A percentile compares a stretch with the other conserved stretches of the same genome.
Conservation (phyloP, 1,140 invertebrate species). For the Ruditapes philippinarum region DNA sequence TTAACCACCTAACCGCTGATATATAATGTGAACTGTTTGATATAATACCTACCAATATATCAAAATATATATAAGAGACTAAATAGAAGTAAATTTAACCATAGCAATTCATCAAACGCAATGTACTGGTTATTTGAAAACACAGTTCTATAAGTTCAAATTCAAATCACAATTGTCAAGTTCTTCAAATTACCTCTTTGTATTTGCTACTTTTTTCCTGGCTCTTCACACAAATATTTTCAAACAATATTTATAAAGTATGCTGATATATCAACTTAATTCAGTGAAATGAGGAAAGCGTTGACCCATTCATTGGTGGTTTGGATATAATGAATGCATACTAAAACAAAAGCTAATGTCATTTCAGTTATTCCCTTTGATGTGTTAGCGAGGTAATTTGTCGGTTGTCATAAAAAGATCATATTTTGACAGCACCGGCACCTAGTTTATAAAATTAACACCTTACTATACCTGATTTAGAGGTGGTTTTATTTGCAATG, state of each 20-base stretch:
- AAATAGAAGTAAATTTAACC: too few species aligned
- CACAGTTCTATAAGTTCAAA: too few species aligned
- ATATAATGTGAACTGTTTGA: too few species aligned
- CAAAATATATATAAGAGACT: too few species aligned
- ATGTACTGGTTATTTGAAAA: too few species aligned
- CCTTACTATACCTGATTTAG: neutral
- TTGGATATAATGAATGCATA: neutral
- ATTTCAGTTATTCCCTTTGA: slow-evolving; percentile 23
- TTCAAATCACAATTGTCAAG: too few species aligned
- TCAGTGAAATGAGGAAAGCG: neutral
- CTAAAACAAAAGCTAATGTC: slow-evolving; percentile 21
- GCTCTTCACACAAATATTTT: too few species aligned
- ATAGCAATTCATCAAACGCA: too few species aligned
- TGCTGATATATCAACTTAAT: neutral
- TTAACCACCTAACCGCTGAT: too few species aligned
- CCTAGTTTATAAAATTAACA: slow-evolving; percentile 38
- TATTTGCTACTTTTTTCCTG: too few species aligned
- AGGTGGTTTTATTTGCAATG: slow-evolving; percentile 24
- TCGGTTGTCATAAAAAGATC: slow-evolving; percentile 37
- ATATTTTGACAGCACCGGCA: slow-evolving; percentile 11
- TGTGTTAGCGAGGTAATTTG: slow-evolving; percentile 24
- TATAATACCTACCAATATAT: too few species aligned
- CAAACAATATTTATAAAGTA: neutral
- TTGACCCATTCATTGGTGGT: slow-evolving; percentile 1
- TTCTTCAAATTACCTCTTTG: too few species aligned